These are phyloP conservation scores for Ametastegia equiseti DNA, from an alignment of 2,888 invertebrate species.

Conservation along the genomic window DNA sequence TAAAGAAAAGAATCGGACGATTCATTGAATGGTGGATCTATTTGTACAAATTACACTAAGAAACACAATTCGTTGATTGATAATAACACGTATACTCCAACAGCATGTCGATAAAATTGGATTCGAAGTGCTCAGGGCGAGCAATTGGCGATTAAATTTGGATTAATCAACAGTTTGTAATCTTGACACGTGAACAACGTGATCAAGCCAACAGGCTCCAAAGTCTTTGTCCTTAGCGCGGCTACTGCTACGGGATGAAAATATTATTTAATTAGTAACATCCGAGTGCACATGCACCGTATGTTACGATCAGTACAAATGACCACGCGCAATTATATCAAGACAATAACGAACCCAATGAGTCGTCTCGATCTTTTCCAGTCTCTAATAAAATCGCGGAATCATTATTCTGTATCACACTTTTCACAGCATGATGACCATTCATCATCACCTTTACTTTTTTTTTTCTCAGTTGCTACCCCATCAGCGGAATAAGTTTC, in stretches of 20 bases:
- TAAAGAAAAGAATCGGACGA: no score
- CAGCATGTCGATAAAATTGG: background rate
- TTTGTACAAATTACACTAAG: no score
- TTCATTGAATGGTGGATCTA: no score
- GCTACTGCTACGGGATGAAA: background rate
- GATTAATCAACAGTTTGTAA: background rate
- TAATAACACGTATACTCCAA: background rate
- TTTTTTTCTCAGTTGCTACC: no score
- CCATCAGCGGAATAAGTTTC: no score
- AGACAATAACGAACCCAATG: background rate
- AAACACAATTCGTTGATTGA: background rate
- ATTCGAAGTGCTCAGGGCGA: no score
- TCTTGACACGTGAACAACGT: background rate
- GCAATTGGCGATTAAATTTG: background rate
- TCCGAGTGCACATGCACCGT: constrained; percentile 8
- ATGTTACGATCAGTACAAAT: background rate
- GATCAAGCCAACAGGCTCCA: background rate
- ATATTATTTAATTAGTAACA: background rate
- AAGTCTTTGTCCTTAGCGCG: constrained; percentile 25
- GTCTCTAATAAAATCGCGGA: no score
- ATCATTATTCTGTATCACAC: no score
- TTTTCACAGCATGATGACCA: no score
- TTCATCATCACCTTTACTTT: no score
- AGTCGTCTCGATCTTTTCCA: background rate
- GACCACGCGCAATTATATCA: background rate